Evolutionary conservation across 1,140 invertebrate species (phyloP), one percentile per base, ranked within the genome.

Genomic region (Gryon sp.): DNA sequence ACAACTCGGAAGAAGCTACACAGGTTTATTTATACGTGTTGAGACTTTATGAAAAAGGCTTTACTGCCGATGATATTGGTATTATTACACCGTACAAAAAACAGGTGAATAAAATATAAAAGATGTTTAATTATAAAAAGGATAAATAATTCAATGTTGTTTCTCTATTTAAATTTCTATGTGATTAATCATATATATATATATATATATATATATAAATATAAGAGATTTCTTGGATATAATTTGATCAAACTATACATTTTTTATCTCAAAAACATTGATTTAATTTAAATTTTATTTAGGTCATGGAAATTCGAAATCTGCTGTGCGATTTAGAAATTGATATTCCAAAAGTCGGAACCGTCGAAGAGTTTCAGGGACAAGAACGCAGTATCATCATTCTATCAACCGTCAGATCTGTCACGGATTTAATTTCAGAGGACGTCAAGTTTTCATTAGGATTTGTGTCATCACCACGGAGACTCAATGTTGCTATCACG

Each of bases 331-430:
- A 92, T 8, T 89, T 94, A 68, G 90, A 92, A n/a, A 82, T 93
- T 4, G 83, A 90, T 11, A 82, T 91, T 62, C 94, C 95, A 2
- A 96, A 98, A 91, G 91, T 98, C 28, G 97, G 96, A 0, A 95
- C 95, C 4, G 96, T 98, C 1, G 97, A 99, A 90, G 97, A 99
- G 84, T 99, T 99, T 85, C 98, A 99, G 88, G 97, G 97, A 4
- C 93, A 97, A 89, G 97, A 99, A 87, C 90, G 93, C 50, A 92
- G 93, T 38, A 91, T 96, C 1, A 95, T 99, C 26, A 92, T 99
- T 0, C 89, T 99, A 32, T 96, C 95, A 2, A 94, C 95, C 0
- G 97, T 98, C 1, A 91, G 96, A 60, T 93, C 93, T 0, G 84
- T 88, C 7, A 87, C 89, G 2, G 62, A 86, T 32, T 68, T 89